Base-by-base conservation (phyloP, 1,140 invertebrate genomes). In the Drosophila seguyi region DNA sequence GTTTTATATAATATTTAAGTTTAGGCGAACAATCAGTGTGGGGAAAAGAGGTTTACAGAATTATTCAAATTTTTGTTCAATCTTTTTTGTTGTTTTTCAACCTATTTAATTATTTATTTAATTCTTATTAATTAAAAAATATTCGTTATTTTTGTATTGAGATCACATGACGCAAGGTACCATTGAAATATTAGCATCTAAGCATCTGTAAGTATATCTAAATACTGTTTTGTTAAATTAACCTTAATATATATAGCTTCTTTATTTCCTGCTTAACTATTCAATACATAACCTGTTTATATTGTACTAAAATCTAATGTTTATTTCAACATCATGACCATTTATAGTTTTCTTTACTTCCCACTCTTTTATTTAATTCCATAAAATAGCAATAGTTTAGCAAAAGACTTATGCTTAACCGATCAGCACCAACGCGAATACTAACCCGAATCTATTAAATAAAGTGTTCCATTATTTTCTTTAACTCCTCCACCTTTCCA, bases 381-480 rank as follows among this genome's bases (percentile, higher is more conserved):
- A 10, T 1, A 11, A 11, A 36, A 36, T 20, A 22, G 6, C 4
- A 36, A 8, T 4, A 16, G 4, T 53, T 53, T 22, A 53, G 0
- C 50, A 20, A 16, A 34, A 36, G 34, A 53, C 38, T 53, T 38
- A 36, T 22, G 31, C 18, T 36, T 36, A 20, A 57, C 38, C 13
- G 14, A 42, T 27, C 36, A 18, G 22, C 10, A 14, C 10, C 6
- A 29, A 41, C 6, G 3, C 16, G 2, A 50, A 18, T 14, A 25
- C 18, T 59, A 31, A 18, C 10, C 27, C 8, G 6, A 52, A 34
- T 36, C 25, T 25, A 48, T 48, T 39, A n/a, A 20, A n/a, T 22
- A 52, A 68, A 42, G 7, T 36, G 11, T 22, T 29, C n/a, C 11
- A 16, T 11, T 42, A 62, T 63, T 62, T 29, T 36, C n/a, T n/a